Conservation (phyloP, 2,113 vertebrate species). For the Hystrix cristata region DNA sequence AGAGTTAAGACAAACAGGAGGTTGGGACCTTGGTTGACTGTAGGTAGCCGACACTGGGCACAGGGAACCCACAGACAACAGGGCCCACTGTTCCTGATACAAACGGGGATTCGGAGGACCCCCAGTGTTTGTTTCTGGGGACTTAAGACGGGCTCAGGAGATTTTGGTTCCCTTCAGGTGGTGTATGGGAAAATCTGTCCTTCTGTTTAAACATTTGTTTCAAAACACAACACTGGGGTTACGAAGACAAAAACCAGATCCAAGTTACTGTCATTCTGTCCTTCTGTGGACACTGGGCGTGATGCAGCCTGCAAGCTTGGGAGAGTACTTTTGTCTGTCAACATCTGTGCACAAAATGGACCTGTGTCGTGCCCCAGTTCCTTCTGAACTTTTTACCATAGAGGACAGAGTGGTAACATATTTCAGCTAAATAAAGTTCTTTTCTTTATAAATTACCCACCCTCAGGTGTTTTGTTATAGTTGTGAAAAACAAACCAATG, state of each 20-base stretch:
- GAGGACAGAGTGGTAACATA: background rate
- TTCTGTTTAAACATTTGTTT: background rate
- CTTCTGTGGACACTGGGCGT: rapidly evolving
- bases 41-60: background rate
- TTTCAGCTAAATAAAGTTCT: background rate
- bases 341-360: background rate
- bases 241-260: background rate
- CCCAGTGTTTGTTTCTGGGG: background rate
- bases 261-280: background rate
- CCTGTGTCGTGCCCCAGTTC: background rate
- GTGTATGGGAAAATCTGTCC: rapidly evolving
- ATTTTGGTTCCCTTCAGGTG: background rate
- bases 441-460: background rate
- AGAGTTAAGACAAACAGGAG: background rate
- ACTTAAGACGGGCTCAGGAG: background rate
- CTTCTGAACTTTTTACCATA: background rate
- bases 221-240: background rate
- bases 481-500: background rate
- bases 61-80: rapidly evolving
- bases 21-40: background rate
- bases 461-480: background rate
- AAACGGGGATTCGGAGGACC: background rate
- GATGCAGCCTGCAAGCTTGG: too few relatives aligned
- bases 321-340: background rate
- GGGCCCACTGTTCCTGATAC: rapidly evolving